Evolutionary conservation across 2,113 vertebrate species (phyloP).

Genomic region (Petroica traversi): DNA sequence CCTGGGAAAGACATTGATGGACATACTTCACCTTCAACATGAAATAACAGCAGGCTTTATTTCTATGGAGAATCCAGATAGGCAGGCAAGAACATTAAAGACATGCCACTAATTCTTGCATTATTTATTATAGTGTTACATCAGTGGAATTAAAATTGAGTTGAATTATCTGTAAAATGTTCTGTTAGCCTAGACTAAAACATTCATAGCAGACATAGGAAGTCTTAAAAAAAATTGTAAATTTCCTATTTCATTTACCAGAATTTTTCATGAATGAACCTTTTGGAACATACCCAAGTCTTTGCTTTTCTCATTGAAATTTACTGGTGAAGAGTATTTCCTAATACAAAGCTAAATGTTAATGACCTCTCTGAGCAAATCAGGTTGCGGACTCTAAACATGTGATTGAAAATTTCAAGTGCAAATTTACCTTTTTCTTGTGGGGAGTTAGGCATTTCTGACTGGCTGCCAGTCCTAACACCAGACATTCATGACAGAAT

Average conservation of each 20-base stretch:
- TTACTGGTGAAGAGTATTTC: background rate
- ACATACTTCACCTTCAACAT: background rate
- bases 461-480: background rate
- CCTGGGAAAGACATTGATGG: background rate
- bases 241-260: background rate
- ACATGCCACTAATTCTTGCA: background rate
- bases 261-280: constrained; percentile 36
- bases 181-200: background rate
- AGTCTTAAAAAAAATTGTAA: background rate
- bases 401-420: background rate
- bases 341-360: background rate
- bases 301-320: background rate
- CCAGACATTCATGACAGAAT: background rate
- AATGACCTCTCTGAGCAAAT: constrained; percentile 7
- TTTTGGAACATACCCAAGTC: background rate
- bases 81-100: background rate
- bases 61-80: background rate
- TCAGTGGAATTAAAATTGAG: background rate
- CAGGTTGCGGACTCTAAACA: background rate
- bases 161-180: background rate
- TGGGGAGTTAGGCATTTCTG: background rate
- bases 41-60: background rate
- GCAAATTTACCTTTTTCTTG: background rate
- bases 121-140: background rate
- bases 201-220: background rate